Evolutionary conservation across 2,113 vertebrate species (phyloP).

Genomic region (Monopterus albus): DNA sequence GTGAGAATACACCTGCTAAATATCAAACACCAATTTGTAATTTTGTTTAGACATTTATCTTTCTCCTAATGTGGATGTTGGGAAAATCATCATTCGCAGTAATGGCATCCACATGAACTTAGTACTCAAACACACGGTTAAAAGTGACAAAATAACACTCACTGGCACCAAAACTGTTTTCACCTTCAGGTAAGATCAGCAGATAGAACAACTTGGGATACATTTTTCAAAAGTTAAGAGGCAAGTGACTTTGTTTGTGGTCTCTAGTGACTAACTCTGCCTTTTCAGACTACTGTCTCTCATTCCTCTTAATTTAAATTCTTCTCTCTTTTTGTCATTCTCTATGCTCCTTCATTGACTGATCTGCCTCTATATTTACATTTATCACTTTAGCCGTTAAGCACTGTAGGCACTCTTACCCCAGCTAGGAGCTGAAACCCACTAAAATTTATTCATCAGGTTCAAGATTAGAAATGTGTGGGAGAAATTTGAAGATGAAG

Average conservation of each 20-base stretch:
- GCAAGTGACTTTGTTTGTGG: slow-evolving; percentile 13
- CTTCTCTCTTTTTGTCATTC: slow-evolving; percentile 54
- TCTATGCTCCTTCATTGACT: slow-evolving; percentile 53
- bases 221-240: slow-evolving; percentile 4
- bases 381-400: slow-evolving; percentile 58
- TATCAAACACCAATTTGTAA: too few relatives aligned
- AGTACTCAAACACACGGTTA: not conserved
- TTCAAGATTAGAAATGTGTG: slow-evolving; percentile 38
- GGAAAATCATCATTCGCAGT: not conserved
- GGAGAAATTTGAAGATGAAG: slow-evolving; percentile 10
- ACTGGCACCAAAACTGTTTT: not conserved
- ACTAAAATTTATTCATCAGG: slow-evolving; percentile 49
- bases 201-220: not conserved
- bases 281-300: slow-evolving; percentile 2
- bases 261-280: slow-evolving; percentile 24
- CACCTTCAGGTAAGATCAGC: not conserved
- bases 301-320: slow-evolving; percentile 56
- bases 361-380: slow-evolving; percentile 56
- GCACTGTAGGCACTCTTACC: slow-evolving; percentile 28
- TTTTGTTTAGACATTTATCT: not conserved
- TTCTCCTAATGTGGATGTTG: too few relatives aligned
- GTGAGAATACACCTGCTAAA: too few relatives aligned
- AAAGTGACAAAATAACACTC: not conserved
- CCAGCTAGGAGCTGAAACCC: slow-evolving; percentile 45
- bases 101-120: not conserved